Evolutionary conservation across 2,797 vertebrate species (phyloP).

Genomic region (Falco berigora): DNA sequence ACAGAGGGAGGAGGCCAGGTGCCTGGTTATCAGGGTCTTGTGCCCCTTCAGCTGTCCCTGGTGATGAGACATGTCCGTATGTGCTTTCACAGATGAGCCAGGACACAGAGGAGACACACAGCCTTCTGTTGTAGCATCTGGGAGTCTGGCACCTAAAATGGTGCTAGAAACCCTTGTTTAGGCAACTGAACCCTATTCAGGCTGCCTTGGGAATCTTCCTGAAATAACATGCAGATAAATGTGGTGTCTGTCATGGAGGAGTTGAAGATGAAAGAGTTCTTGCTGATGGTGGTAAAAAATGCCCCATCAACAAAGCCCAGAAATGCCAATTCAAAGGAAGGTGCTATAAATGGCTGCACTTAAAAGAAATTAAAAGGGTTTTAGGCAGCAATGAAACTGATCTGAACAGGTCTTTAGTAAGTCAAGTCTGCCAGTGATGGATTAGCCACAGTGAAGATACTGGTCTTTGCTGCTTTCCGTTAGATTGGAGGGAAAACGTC

Average conservation of each 20-base stretch:
- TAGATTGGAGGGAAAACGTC: not conserved
- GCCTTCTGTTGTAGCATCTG: slow-evolving; percentile 53
- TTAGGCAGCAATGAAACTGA: not conserved
- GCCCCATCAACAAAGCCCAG: fast-evolving
- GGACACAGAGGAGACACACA: not conserved
- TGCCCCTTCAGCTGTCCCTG: not conserved
- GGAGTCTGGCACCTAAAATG: slow-evolving; percentile 49
- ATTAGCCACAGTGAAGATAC: not conserved
- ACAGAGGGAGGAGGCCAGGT: not conserved
- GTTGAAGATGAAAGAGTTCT: not conserved
- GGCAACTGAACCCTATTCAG: not conserved
- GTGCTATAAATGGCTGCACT: not conserved
- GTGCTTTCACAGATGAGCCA: slow-evolving; percentile 4
- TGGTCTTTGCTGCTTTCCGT: not conserved
- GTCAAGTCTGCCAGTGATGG: not conserved
- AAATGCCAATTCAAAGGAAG: not conserved
- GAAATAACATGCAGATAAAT: not conserved
- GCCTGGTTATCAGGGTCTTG: not conserved
- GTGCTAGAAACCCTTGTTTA: slow-evolving; percentile 23
- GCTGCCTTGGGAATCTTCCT: not conserved
- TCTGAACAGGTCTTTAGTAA: not conserved
- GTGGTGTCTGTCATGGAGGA: not conserved
- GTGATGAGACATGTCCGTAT: not conserved
- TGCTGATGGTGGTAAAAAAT: not conserved
- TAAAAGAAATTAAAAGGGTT: not conserved